Conservation (phyloP, 2,888 invertebrate species). For the Drosophila rellima region DNA sequence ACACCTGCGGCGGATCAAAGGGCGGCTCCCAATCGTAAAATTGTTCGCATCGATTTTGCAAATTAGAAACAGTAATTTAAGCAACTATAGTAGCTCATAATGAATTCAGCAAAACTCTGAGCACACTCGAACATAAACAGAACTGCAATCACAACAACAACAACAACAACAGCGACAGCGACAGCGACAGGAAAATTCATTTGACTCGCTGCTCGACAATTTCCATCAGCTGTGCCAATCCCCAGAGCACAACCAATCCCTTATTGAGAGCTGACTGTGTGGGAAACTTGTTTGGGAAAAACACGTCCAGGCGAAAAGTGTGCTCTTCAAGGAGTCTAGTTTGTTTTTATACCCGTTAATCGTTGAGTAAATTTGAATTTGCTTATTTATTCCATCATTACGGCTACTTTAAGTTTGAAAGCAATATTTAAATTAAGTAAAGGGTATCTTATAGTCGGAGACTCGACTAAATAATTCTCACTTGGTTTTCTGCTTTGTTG, state of each 20-base stretch:
- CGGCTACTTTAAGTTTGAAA: no score
- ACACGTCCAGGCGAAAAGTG: conserved; percentile 47
- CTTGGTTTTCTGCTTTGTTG: conserved; percentile 11
- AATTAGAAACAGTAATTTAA: conserved; percentile 3
- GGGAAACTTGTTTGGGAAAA: conserved; percentile 58
- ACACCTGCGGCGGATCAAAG: not conserved
- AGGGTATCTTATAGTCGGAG: no score
- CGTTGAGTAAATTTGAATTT: no score
- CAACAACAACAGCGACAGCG: conserved; percentile 28
- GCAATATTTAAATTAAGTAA: no score
- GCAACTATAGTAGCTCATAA: not conserved
- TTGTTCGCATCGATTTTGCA: not conserved
- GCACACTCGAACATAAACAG: not conserved
- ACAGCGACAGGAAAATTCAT: conserved; percentile 19
- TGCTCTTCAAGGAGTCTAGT: conserved; percentile 22
- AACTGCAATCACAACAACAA: conserved; percentile 32
- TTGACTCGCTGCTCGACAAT: conserved; percentile 26
- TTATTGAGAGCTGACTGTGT: conserved; percentile 23
- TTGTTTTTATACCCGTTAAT: conserved; percentile 2
- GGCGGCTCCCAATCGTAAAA: not conserved
- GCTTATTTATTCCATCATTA: no score
- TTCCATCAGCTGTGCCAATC: conserved; percentile 58
- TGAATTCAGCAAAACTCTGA: not conserved
- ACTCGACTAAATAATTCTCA: not conserved
- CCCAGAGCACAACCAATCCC: conserved; percentile 11